A percentile compares a stretch with the other conserved stretches of the same genome.
Evolutionary conservation across 1,140 invertebrate species (phyloP).

Genomic region (Hycleus cichorii): DNA sequence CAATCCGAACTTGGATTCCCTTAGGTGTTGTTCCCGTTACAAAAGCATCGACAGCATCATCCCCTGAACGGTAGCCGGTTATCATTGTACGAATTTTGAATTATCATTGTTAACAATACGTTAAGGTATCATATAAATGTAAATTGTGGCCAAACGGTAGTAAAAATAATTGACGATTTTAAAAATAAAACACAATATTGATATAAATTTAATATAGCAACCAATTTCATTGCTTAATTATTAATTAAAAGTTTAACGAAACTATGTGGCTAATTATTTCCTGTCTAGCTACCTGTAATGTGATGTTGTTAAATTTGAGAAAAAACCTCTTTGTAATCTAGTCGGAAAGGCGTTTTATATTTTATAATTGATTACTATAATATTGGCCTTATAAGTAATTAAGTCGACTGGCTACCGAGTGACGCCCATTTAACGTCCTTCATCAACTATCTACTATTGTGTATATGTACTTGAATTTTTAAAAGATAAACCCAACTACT

Average conservation of each 20-base stretch:
- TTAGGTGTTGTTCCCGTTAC: not conserved
- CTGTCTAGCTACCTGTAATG: not conserved
- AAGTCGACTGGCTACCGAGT: slow-evolving; percentile 13
- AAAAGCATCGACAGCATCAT: no score
- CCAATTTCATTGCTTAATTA: not conserved
- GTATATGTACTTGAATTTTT: not conserved
- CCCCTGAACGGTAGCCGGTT: no score
- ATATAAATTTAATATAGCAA: not conserved
- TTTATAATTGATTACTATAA: slow-evolving; percentile 19
- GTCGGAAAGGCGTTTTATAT: not conserved
- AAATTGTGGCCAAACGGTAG: no score
- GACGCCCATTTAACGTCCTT: slow-evolving; percentile 5
- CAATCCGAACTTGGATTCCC: slow-evolving; percentile 14
- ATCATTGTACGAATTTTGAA: no score
- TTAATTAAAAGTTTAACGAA: not conserved
- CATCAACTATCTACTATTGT: no score
- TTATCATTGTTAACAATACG: no score
- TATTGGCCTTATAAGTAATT: slow-evolving; percentile 12
- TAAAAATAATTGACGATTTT: no score
- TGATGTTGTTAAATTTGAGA: not conserved
- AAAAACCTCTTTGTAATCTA: not conserved
- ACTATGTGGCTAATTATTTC: not conserved
- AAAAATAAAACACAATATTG: no score
- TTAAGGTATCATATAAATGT: no score
- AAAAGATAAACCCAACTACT: slow-evolving; percentile 18